Evolutionary conservation across 1,140 invertebrate species (phyloP), one percentile per base, ranked within the genome.

Genomic region (Chironomus striatipennis): DNA sequence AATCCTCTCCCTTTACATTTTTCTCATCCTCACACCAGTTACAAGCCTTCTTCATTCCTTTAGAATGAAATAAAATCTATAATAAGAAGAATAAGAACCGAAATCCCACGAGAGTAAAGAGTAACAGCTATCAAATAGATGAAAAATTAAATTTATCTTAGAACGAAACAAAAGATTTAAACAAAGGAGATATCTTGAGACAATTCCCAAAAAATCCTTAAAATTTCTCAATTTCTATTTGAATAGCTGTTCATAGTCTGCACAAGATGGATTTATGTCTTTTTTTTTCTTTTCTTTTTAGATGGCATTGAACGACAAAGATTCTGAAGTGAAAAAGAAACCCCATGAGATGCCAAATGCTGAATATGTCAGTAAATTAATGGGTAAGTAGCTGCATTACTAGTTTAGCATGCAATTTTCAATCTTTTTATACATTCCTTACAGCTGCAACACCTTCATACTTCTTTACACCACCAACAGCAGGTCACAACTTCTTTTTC

Each of bases 31-130:
- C 8, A 47, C 43, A 47, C 43, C 43, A 47, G 15, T 47, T 2
- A 15, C 8, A 4, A 8, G 2, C 43, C n/a, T n/a, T 34, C 24
- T 34, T 34, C 24, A 34, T 34, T 34, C 24, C 24, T 34, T 34
- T 34, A 5, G 43, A 47, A 57, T 10, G 47, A 57, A 15, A 57
- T 34, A 34, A 34, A 34, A n/a, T 57, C 12, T 57, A 15, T 57
- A 12, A 57, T 57, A 12, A 12, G 3, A 57, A 7, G 47, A 57
- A 57, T n/a, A 57, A n/a, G 10, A 57, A 57, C 47, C 47, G 65
- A 70, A 18, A 18, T 70, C 65, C 18, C 65, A 70, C 65, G 65
- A 70, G 65, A 70, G n/a, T n/a, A n/a, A n/a, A n/a, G n/a, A 70
- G 17, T 20, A n/a, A 9, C 17, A 20, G 17, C 4, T 70, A 17